These are phyloP conservation scores for Xenopus borealis DNA, from an alignment of 2,113 vertebrate genomes.

Conservation along the genomic window DNA sequence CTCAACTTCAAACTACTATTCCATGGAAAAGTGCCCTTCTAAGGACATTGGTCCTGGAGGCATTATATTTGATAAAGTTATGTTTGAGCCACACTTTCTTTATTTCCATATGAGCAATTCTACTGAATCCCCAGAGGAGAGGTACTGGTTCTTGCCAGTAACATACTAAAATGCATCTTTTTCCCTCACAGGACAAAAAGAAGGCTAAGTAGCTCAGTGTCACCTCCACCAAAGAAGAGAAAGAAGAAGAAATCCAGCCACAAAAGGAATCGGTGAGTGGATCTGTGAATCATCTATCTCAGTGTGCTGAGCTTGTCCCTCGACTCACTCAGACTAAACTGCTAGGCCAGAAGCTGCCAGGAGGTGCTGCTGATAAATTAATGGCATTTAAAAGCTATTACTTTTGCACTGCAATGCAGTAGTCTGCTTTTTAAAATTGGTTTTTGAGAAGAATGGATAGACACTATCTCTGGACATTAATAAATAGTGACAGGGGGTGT, in stretches of 20 bases:
- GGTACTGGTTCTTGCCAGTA: background rate
- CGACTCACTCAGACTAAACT: conserved; percentile 14
- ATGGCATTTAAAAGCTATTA: conserved; percentile 40
- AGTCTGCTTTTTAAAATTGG: conserved; percentile 23
- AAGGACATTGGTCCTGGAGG: too few relatives aligned
- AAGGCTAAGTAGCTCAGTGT: conserved; percentile 88
- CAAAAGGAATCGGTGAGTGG: conserved; percentile 85
- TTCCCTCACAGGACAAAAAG: conserved; percentile 59
- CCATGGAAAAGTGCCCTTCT: too few relatives aligned
- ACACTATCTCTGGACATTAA: conserved; percentile 13
- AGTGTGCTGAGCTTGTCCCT: background rate
- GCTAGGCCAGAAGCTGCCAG: conserved; percentile 22
- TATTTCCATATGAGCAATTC: too few relatives aligned
- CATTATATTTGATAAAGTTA: too few relatives aligned
- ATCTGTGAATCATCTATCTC: conserved; percentile 10
- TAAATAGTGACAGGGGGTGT: conserved; percentile 11
- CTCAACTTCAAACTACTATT: too few relatives aligned
- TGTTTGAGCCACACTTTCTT: too few relatives aligned
- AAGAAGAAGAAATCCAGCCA: conserved; percentile 96
- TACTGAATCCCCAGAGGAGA: too few relatives aligned
- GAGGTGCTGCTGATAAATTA: conserved; percentile 33
- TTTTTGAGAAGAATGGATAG: conserved; percentile 20
- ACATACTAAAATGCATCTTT: background rate
- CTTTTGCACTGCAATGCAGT: conserved; percentile 34
- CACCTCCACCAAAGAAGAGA: conserved; percentile 91